Evolutionary conservation across 2,797 vertebrate genomes (phyloP), one percentile per base, ranked within the genome.

Genomic region (Thripadectes ignobilis): DNA sequence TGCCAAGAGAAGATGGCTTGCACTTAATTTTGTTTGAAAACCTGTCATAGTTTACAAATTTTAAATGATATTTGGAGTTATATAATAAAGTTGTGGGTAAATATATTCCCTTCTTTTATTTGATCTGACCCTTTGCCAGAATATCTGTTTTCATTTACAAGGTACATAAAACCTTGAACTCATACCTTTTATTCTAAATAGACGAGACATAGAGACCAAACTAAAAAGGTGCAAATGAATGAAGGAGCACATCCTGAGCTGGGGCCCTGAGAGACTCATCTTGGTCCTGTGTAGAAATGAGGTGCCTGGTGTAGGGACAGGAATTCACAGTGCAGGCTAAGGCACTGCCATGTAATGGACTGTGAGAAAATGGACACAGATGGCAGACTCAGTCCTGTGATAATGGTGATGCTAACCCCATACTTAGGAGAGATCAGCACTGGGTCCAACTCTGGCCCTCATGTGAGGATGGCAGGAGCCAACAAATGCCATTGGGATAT

Each of bases 301-400:
- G 21, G 21, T 72, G 19, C 14, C 58, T 78, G 69, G 34, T 10
- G 57, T 7, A 63, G 36, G 19, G 58, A 22, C 1, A 19, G 55
- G 51, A 79, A 12, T 34, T 85, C 39, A 14, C 9, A 36, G 36
- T 6, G 11, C 9, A 36, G 62, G 49, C 24, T 36, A 26, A 92
- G 41, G 62, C 51, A 34, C 4, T 14, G 21, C 27, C 39, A 8
- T 0, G 1, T 45, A 38, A 49, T 0, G 0, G 41, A 34, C 7
- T 6, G 59, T 6, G 68, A 36, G 58, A 46, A 38, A 58, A 12
- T 32, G 22, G 39, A 67, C 1, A 6, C 3, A 57, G 65, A 71
- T 13, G 18, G 38, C 38, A 41, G 12, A 27, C 0, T 1, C 43
- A 76, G 38, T 26, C 48, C 48, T 0, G 1, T 9, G 49, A 2